Base-by-base conservation (phyloP, 2,113 vertebrate genomes). In the Gadus chalcogrammus region DNA sequence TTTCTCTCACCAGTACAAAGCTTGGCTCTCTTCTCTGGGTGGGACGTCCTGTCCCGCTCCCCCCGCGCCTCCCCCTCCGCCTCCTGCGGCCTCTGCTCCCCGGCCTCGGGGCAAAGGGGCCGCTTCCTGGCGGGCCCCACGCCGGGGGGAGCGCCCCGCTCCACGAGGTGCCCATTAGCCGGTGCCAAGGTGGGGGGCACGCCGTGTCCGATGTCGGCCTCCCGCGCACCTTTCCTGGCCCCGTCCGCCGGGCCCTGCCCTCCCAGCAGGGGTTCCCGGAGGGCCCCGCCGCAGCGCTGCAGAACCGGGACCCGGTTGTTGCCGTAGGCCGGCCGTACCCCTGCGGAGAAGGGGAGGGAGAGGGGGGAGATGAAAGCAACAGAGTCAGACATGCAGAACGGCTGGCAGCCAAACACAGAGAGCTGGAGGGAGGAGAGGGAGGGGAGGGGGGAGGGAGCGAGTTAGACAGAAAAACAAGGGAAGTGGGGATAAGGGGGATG, bases 51-150 rank as follows among this genome's bases (percentile, higher is more conserved):
- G 24, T 85, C 88, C 59, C 31, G 74, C 1, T 87, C 87, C 53
- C 76, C 79, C 28, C 31, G 12, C 27, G 20, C 27, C 68, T 59
- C 31, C 65, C 60, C 65, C 71, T 84, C 70, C 64, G 71, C 85
- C 77, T 92, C 91, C 0, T 65, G 0, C 58, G 83, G 79, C 5
- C 92, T 92, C 2, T 95, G 93, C 53, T 86, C 82, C 35, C 89
- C 84, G 5, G 90, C 86, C 64, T 93, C 92, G 73, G 71, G 80
- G 81, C 90, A 83, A 76, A 90, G 85, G 76, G 90, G 91, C 71
- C 93, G 93, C 76, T 97, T 97, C 83, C 94, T 90, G 71, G 89
- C 82, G 74, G 91, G 79, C 79, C 85, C 91, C 17, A 89, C 91
- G 72, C 89, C 91, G 17, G 83, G 87, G 17, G 82, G 20, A 20